A percentile compares a stretch with the other conserved stretches of the same genome.
Conservation (phyloP, 2,113 vertebrate genomes). For the Zosterops pallidus region DNA sequence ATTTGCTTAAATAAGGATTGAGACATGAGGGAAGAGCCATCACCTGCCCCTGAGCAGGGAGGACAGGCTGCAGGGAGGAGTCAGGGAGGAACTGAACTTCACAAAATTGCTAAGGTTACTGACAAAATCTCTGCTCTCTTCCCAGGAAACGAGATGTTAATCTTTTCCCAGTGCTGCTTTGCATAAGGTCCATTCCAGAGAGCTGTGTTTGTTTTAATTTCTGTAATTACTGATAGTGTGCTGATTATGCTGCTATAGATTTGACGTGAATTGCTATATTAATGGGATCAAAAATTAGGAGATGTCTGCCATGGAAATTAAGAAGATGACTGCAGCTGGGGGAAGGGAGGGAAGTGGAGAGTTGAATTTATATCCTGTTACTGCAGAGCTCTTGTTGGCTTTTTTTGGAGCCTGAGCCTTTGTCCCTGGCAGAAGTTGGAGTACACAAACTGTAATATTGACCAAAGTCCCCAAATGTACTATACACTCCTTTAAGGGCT, state of each 20-base stretch:
- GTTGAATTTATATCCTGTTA: neutral
- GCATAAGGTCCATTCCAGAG: conserved; percentile 64
- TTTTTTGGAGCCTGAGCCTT: neutral
- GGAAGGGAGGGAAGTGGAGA: neutral
- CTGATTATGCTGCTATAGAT: conserved; percentile 57
- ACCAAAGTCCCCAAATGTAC: neutral
- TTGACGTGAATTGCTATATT: conserved; percentile 50
- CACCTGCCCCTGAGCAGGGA: neutral
- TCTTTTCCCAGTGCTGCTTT: conserved; percentile 52
- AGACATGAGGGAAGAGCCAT: neutral
- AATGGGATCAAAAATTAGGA: conserved; percentile 58
- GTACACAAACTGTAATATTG: neutral
- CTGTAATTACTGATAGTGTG: conserved; percentile 55
- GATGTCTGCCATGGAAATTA: conserved; percentile 42
- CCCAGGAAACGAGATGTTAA: conserved; percentile 60
- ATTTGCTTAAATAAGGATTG: neutral
- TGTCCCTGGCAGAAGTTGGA: neutral
- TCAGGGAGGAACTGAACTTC: conserved; percentile 25
- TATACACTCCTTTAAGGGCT: neutral
- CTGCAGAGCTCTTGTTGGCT: neutral
- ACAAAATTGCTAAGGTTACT: conserved; percentile 33
- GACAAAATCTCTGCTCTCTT: conserved; percentile 39
- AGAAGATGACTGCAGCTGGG: neutral
- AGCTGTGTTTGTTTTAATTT: conserved; percentile 57
- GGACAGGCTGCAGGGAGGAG: neutral